phyloP scores from a whole-genome alignment of 1,140 invertebrate genomes.

The Pseudomyrmex dendroicus region DNA sequence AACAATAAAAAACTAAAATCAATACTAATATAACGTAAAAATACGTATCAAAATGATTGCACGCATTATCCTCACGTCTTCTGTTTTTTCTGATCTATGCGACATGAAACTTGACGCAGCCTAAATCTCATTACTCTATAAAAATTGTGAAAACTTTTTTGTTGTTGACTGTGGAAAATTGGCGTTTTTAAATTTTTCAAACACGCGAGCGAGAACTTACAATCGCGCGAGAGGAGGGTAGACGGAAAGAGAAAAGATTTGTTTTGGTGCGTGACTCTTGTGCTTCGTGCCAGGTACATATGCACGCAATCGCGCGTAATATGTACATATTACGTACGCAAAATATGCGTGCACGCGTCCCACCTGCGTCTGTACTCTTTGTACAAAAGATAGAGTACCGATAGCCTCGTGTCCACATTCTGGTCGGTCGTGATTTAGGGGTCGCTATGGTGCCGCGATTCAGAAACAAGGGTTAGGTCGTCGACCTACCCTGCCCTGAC shows the following conservation, averaged over 20 bases:
- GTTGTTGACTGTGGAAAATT: too few species aligned
- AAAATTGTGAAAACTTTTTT: too few species aligned
- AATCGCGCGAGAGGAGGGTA: background rate
- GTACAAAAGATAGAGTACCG: slow-evolving; percentile 74
- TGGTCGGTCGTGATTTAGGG: slow-evolving; percentile 73
- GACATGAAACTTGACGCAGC: too few species aligned
- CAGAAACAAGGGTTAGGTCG: slow-evolving; percentile 73
- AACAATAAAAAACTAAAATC: too few species aligned
- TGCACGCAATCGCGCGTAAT: slow-evolving; percentile 63
- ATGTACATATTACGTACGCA: slow-evolving; percentile 38
- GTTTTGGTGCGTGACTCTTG: slow-evolving; percentile 74
- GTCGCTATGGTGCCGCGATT: slow-evolving; percentile 74
- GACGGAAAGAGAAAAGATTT: slow-evolving; percentile 56
- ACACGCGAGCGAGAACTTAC: background rate
- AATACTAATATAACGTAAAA: too few species aligned
- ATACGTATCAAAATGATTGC: too few species aligned
- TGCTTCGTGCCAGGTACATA: slow-evolving; percentile 61
- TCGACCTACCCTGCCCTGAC: slow-evolving; percentile 53
- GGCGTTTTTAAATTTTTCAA: slow-evolving; percentile 18
- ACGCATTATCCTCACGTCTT: too few species aligned
- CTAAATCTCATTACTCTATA: too few species aligned
- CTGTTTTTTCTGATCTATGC: too few species aligned
- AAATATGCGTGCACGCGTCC: slow-evolving; percentile 61
- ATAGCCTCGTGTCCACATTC: slow-evolving; percentile 65
- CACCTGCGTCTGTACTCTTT: slow-evolving; percentile 56